A percentile compares a stretch with the other conserved stretches of the same genome.
Conservation (phyloP, 2,113 vertebrate species). For the Tachysurus fulvidraco region DNA sequence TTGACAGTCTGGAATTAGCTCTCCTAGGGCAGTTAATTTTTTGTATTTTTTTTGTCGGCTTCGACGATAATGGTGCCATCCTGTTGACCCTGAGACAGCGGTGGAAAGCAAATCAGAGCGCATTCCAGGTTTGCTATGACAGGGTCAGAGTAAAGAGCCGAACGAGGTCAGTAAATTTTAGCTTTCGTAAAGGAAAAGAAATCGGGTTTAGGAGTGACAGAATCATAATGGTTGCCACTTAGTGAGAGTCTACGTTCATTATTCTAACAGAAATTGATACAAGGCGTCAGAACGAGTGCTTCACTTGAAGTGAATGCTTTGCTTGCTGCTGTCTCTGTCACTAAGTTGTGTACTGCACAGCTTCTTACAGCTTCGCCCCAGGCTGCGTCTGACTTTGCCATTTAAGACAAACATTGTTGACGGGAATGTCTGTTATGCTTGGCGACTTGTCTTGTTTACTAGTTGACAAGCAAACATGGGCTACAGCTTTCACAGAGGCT, state of each 20-base stretch:
- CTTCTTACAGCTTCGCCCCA: neutral
- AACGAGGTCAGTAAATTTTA: conserved; percentile 14
- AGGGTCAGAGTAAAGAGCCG: conserved; percentile 14
- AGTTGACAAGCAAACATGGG: conserved; percentile 18
- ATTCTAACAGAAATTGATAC: neutral
- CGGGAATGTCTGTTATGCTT: conserved; percentile 3
- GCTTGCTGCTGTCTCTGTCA: neutral
- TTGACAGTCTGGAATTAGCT: conserved; percentile 13
- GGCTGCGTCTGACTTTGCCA: conserved; percentile 26
- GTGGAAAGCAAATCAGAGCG: conserved; percentile 8
- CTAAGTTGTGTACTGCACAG: neutral
- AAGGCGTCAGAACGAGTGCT: neutral
- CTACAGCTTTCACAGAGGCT: conserved; percentile 37
- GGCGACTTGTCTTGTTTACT: conserved; percentile 17
- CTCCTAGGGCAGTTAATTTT: neutral
- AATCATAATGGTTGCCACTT: neutral
- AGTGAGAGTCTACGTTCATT: neutral
- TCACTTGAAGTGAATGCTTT: neutral
- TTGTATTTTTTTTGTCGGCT: neutral
- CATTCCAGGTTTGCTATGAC: neutral
- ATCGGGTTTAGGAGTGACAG: neutral
- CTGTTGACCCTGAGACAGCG: conserved; percentile 6
- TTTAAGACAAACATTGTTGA: conserved; percentile 43
- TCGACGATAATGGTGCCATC: conserved; percentile 11
- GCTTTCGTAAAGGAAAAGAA: neutral